Conservation (phyloP, 2,797 vertebrate genomes). For the Acrossocheilus wenchowensis region DNA sequence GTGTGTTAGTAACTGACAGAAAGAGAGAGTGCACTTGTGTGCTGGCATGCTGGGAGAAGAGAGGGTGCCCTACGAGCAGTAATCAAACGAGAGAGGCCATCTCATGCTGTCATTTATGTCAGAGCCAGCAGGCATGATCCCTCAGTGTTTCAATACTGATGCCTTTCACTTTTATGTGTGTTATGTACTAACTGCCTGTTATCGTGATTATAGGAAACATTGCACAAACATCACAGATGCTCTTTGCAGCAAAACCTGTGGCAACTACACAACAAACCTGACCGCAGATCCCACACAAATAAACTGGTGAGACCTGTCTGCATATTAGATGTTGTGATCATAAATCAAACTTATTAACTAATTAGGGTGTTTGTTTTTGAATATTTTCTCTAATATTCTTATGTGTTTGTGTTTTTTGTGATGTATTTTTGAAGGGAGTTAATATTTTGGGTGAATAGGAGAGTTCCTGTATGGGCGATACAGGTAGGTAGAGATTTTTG, state of each 20-base stretch:
- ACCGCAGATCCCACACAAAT: conserved; percentile 65
- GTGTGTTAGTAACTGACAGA: not conserved
- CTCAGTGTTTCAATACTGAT: not conserved
- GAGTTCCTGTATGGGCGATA: conserved; percentile 81
- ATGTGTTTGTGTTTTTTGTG: not conserved
- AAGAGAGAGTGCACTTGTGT: not conserved
- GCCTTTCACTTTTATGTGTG: conserved; percentile 17
- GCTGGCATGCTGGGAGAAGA: conserved; percentile 27
- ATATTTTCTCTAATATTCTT: not conserved
- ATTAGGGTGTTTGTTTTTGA: not conserved
- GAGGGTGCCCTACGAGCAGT: conserved; percentile 34
- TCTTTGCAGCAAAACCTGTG: conserved; percentile 61
- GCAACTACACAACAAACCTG: conserved; percentile 59
- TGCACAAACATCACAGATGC: conserved; percentile 53
- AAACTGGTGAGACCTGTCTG: conserved; percentile 72
- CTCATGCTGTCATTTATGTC: conserved; percentile 52
- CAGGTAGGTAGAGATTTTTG: conserved; percentile 74
- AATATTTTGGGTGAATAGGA: conserved; percentile 83
- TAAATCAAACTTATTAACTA: not conserved
- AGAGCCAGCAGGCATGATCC: not conserved
- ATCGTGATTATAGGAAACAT: conserved; percentile 54
- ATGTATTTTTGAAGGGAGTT: conserved; percentile 67
- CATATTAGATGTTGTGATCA: not conserved
- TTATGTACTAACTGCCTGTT: conserved; percentile 21
- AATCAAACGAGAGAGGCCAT: conserved; percentile 36